A percentile compares a stretch with the other conserved stretches of the same genome.
Conservation (phyloP, 2,113 vertebrate genomes). For the Lanius ludovicianus region DNA sequence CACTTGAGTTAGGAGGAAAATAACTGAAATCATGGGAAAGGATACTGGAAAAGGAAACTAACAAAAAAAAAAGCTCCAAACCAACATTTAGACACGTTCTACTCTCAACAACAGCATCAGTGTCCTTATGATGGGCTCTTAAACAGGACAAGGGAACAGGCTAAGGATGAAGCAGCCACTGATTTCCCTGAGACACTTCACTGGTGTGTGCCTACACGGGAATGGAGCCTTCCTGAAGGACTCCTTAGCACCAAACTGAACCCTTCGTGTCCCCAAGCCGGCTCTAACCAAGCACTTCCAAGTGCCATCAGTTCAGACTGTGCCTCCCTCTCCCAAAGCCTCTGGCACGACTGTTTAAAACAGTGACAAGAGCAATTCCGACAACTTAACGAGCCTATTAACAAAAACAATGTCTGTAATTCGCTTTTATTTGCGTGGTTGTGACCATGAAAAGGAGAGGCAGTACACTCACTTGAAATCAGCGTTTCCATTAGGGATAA, state of each 20-base stretch:
- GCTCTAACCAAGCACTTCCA: neutral
- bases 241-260: neutral
- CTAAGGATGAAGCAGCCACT: neutral
- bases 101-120: neutral
- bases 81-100: neutral
- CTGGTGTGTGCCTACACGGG: neutral
- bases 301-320: neutral
- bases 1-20: neutral
- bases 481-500: neutral
- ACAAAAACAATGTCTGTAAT: neutral
- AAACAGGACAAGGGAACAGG: neutral
- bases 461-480: neutral
- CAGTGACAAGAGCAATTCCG: neutral
- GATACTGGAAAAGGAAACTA: neutral
- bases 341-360: neutral
- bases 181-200: neutral
- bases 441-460: neutral
- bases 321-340: neutral
- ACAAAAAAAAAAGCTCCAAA: neutral
- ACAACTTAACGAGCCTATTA: neutral
- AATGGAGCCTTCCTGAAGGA: neutral
- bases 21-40: accelerated
- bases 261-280: neutral
- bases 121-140: neutral
- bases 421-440: neutral